These are phyloP conservation scores for Euura saliciscinereae DNA, from an alignment of 1,140 invertebrate genomes.

Conservation along the genomic window DNA sequence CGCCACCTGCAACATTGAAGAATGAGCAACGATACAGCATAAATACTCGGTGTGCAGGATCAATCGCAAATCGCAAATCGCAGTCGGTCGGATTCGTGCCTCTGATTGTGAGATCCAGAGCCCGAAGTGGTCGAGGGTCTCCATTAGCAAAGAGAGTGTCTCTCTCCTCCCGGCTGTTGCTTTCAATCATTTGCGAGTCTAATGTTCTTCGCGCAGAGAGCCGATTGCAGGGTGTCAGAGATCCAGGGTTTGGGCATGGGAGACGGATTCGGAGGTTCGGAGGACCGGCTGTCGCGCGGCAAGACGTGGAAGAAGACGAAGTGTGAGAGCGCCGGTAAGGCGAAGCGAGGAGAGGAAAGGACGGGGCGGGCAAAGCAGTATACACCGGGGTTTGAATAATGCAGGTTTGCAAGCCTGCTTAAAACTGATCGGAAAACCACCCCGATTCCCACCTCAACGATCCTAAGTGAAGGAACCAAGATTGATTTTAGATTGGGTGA, in stretches of 20 bases:
- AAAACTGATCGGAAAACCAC: conserved; percentile 52
- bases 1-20: neutral
- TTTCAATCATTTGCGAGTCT: conserved; percentile 55
- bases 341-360: conserved; percentile 22
- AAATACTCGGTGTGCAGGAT: neutral
- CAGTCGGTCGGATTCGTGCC: too few species aligned
- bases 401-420: conserved; percentile 54
- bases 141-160: conserved; percentile 37
- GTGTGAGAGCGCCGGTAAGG: conserved; percentile 19
- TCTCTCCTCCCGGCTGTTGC: conserved; percentile 33
- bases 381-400: conserved; percentile 55
- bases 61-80: neutral
- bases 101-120: conserved; percentile 28
- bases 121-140: conserved; percentile 29
- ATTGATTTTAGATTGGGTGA: conserved; percentile 59
- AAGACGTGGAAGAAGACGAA: conserved; percentile 11
- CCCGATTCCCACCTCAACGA: conserved; percentile 26
- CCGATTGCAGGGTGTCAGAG: neutral
- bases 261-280: conserved; percentile 29
- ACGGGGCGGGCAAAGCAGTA: conserved; percentile 28
- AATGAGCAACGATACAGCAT: neutral
- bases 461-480: conserved; percentile 48
- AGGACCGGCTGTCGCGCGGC: neutral
- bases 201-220: conserved; percentile 29
- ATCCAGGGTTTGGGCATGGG: conserved; percentile 12